Evolutionary conservation across 2,797 vertebrate species (phyloP), one percentile per base, ranked within the genome.

Genomic region (Heteromormyrus szaboi): DNA sequence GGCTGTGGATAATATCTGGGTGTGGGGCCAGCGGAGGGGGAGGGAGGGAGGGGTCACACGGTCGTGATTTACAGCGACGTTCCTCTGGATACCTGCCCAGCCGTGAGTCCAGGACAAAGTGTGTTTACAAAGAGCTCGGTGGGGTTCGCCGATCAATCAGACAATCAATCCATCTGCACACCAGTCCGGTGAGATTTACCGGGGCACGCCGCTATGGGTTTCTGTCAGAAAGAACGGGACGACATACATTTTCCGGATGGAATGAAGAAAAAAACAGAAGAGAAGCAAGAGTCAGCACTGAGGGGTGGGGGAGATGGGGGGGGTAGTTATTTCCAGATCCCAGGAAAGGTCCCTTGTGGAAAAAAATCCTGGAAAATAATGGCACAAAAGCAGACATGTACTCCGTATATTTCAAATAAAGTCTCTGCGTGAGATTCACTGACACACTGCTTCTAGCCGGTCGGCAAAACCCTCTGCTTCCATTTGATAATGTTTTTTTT

Each of bases 401-500:
- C 37, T 6, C 72, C 72, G 14, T 79, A 79, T 79, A 41, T 44
- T 41, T 79, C 33, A 79, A 79, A 79, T 44, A 44, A 79, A 79
- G 72, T 79, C 72, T 44, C 72, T 19, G 72, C 37, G 6, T 79
- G 33, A 79, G 72, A 79, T 8, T 33, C 65, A 68, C 65, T 68
- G 65, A 68, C 65, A 65, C 62, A 33, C 65, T 68, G 72, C 17
- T 79, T 44, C 37, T 79, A 19, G 72, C 72, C 17, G 14, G 72
- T 79, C 72, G 37, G 17, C 72, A 44, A 79, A 79, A 44, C 72
- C 72, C 72, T 79, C 72, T 17, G 33, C 37, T 84, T 50, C 19
- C 9, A 50, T 48, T 84, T 50, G 81, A 84, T 84, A 84, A 83
- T 84, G 19, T 84, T 84, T 84, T 81, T 83, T 46, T 81, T 83